Evolutionary conservation across 2,888 invertebrate species (phyloP).

Genomic region (Leptinotarsa tumamoca): DNA sequence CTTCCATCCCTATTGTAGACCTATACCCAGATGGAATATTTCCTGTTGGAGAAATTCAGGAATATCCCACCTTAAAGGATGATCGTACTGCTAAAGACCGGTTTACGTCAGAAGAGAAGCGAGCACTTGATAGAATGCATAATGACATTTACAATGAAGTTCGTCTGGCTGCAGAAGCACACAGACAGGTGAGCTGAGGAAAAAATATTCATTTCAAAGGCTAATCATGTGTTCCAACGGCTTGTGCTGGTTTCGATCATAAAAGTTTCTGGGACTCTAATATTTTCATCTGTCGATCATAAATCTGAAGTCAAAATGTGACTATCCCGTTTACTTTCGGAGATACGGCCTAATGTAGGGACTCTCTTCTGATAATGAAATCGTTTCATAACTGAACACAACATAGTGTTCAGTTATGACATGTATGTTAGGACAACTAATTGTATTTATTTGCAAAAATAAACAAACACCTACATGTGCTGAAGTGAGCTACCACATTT

Average conservation of each 20-base stretch:
- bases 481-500: too few species aligned
- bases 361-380: too few species aligned
- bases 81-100: constrained; percentile 89
- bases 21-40: constrained; percentile 86
- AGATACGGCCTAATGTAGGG: too few species aligned
- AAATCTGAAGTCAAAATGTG: too few species aligned
- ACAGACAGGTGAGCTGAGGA: constrained; percentile 79
- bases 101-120: constrained; percentile 87
- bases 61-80: constrained; percentile 82
- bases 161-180: constrained; percentile 96
- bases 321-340: too few species aligned
- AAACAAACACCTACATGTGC: too few species aligned
- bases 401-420: too few species aligned
- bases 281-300: too few species aligned
- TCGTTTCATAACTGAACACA: too few species aligned
- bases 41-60: constrained; percentile 91
- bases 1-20: constrained; percentile 87
- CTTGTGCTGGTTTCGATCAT: not conserved
- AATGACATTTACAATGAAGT: constrained; percentile 95
- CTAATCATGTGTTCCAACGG: not conserved
- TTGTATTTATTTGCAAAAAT: too few species aligned
- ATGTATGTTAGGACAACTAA: too few species aligned
- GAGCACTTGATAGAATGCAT: constrained; percentile 89
- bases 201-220: not conserved
- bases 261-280: too few species aligned